A percentile compares a stretch with the other conserved stretches of the same genome.
These are phyloP conservation scores for Sepiola atlantica DNA, from an alignment of 2,888 invertebrate genomes.

Conservation along the genomic window DNA sequence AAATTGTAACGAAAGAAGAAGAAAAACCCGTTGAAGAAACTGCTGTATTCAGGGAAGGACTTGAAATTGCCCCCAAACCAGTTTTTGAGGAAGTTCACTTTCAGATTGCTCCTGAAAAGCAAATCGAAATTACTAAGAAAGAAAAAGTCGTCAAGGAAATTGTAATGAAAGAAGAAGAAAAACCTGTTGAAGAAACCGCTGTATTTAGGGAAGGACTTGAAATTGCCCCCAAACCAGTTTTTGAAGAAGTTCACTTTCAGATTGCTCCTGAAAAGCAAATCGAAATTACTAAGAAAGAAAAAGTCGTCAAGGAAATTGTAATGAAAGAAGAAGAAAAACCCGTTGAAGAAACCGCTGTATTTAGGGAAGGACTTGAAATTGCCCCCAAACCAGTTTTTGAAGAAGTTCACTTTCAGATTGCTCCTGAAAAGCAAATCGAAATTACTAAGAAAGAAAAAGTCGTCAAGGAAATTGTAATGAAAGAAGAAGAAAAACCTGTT, in stretches of 20 bases:
- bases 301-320: constrained; percentile 51
- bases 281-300: constrained; percentile 49
- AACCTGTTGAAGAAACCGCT: constrained; percentile 50
- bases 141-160: constrained; percentile 51
- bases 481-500: constrained; percentile 48
- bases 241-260: constrained; percentile 45
- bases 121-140: constrained; percentile 49
- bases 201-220: constrained; percentile 44
- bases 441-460: constrained; percentile 49
- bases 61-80: constrained; percentile 43
- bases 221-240: constrained; percentile 43
- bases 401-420: constrained; percentile 46
- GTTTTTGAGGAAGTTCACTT: constrained; percentile 45
- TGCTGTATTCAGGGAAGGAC: constrained; percentile 48
- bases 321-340: constrained; percentile 50
- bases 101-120: constrained; percentile 41
- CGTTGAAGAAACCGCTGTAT: constrained; percentile 51
- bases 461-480: constrained; percentile 49
- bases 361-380: constrained; percentile 39
- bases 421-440: constrained; percentile 48
- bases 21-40: constrained; percentile 50
- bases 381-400: constrained; percentile 44
- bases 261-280: constrained; percentile 44
- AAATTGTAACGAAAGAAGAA: constrained; percentile 42
- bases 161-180: constrained; percentile 49